A percentile compares a stretch with the other conserved stretches of the same genome.
Conservation (phyloP, 2,113 vertebrate species). For the Bubo blakistoni region DNA sequence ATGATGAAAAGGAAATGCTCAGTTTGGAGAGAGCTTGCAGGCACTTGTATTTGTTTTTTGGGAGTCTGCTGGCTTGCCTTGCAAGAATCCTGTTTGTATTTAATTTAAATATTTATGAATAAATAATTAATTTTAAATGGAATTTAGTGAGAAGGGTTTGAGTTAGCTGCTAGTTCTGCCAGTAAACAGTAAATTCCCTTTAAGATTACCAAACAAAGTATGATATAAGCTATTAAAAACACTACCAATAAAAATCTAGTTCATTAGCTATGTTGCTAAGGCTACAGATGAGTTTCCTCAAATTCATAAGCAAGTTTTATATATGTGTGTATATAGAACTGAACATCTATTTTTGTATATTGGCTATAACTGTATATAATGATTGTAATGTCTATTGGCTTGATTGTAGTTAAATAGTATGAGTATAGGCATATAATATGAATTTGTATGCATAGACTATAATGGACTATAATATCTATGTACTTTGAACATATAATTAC, state of each 20-base stretch:
- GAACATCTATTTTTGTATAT: not conserved
- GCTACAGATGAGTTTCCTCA: not conserved
- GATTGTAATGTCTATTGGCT: not conserved
- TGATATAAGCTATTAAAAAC: slow-evolving; percentile 3
- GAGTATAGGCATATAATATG: not conserved
- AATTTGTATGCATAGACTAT: not conserved
- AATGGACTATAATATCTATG: not conserved
- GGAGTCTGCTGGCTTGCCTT: not conserved
- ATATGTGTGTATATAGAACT: not conserved
- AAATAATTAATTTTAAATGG: slow-evolving; percentile 20
- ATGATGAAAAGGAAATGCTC: not conserved
- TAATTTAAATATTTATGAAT: slow-evolving; percentile 15
- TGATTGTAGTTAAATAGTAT: not conserved
- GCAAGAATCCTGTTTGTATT: not conserved
- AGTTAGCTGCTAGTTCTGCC: not conserved
- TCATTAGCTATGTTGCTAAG: not conserved
- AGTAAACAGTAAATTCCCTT: not conserved
- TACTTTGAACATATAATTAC: not conserved
- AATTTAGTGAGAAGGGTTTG: not conserved
- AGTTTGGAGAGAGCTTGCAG: not conserved
- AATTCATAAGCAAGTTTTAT: not conserved
- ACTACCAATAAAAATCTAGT: not conserved
- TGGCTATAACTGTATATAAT: not conserved
- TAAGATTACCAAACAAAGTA: not conserved
- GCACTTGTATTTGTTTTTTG: not conserved